Conservation (phyloP, 2,113 vertebrate genomes). For the Catharus bicknelli region DNA sequence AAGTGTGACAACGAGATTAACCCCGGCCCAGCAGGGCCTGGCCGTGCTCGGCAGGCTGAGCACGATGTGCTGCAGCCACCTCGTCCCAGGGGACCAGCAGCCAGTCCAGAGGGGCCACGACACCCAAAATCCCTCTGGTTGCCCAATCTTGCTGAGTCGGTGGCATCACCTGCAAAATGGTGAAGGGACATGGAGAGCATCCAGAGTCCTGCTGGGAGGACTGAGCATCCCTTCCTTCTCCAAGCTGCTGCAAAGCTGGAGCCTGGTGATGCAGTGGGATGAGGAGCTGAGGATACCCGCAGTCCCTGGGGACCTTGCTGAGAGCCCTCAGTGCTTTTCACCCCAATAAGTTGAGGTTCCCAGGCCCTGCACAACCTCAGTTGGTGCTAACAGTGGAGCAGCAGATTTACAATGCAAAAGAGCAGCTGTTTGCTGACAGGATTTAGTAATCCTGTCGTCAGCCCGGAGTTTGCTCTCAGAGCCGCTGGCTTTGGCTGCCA, state of each 20-base stretch:
- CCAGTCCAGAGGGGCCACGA: accelerated
- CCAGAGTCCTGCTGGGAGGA: not conserved
- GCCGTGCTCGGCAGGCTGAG: slow-evolving; percentile 42
- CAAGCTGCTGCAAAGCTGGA: not conserved
- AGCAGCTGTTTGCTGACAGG: not conserved
- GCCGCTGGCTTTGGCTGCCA: not conserved
- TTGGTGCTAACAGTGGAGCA: not conserved
- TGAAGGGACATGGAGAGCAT: not conserved
- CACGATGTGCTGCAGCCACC: slow-evolving; percentile 22
- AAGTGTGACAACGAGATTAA: slow-evolving; percentile 60
- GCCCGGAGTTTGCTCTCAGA: not conserved
- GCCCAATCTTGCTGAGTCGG: accelerated
- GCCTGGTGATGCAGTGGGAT: accelerated
- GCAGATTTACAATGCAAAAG: not conserved
- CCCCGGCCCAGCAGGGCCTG: slow-evolving; percentile 2
- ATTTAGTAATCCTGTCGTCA: not conserved
- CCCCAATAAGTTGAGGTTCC: accelerated
- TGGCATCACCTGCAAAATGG: not conserved
- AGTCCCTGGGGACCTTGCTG: accelerated
- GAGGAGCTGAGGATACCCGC: not conserved
- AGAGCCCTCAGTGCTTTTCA: not conserved
- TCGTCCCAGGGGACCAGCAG: not conserved
- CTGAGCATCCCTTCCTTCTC: not conserved
- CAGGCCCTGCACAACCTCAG: not conserved
- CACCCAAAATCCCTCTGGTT: not conserved